Conservation (phyloP, 2,113 vertebrate species). For the Sceloporus undulatus region DNA sequence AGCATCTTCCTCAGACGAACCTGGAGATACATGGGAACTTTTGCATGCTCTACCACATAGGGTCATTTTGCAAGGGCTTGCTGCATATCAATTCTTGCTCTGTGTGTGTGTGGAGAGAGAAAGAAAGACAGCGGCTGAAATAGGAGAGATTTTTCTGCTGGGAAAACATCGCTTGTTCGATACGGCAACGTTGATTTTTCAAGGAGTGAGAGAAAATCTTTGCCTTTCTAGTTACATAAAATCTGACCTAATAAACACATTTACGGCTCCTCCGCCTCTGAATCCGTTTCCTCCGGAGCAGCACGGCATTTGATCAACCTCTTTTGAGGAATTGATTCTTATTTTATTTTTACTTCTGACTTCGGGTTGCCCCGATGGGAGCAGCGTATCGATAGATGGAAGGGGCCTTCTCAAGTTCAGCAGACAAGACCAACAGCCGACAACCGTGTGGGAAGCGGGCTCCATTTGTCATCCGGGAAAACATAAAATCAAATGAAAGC, state of each 20-base stretch:
- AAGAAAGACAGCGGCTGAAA: background rate
- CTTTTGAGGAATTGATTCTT: background rate
- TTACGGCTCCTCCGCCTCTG: slow-evolving; percentile 22
- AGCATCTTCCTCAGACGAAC: background rate
- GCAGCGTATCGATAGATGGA: background rate
- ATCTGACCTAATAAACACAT: slow-evolving; percentile 49
- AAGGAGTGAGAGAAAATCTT: slow-evolving; percentile 30
- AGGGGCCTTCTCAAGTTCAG: slow-evolving; percentile 18
- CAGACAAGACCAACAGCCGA: background rate
- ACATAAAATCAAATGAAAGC: background rate
- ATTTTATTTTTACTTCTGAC: background rate
- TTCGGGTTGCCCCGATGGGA: background rate
- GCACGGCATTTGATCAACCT: slow-evolving; percentile 18
- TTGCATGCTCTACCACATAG: background rate
- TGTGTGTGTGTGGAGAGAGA: background rate
- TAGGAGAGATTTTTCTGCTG: slow-evolving; percentile 8
- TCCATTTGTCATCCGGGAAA: background rate
- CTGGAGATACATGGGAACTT: background rate
- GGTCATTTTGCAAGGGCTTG: background rate
- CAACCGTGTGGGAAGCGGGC: background rate
- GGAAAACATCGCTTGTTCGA: slow-evolving; percentile 10
- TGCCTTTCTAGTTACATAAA: slow-evolving; percentile 49
- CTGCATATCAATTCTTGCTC: background rate
- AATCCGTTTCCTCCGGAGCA: background rate
- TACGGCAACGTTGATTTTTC: slow-evolving; percentile 15